A percentile compares a stretch with the other conserved stretches of the same genome.
Evolutionary conservation across 2,113 vertebrate species (phyloP).

Genomic region (Gasterosteus nipponicus): DNA sequence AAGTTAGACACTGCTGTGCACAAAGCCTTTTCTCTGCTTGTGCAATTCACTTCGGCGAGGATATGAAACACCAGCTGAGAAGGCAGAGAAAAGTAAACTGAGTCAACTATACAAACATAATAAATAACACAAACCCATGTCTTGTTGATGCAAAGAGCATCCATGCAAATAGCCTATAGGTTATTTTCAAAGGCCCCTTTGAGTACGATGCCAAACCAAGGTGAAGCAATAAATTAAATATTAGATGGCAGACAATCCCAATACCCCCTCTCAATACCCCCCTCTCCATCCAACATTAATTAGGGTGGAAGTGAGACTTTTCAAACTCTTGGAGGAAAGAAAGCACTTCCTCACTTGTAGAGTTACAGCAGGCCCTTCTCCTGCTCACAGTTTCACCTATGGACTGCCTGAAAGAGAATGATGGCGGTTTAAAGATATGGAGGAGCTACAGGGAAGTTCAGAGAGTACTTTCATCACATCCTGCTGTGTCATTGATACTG

Average conservation of each 20-base stretch:
- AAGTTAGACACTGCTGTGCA: constrained; percentile 68
- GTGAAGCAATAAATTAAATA: constrained; percentile 66
- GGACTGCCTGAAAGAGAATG: neutral
- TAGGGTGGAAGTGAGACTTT: constrained; percentile 38
- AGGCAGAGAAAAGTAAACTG: constrained; percentile 11
- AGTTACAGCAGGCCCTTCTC: neutral
- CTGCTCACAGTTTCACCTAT: constrained; percentile 13
- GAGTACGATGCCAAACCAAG: constrained; percentile 14
- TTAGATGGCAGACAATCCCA: constrained; percentile 15
- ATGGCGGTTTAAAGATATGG: constrained; percentile 2
- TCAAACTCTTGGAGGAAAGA: constrained; percentile 19
- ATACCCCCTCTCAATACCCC: constrained; percentile 3
- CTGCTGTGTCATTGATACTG: constrained; percentile 62
- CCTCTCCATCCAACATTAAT: constrained; percentile 27
- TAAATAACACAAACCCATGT: neutral
- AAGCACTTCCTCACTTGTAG: neutral
- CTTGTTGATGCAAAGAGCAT: neutral
- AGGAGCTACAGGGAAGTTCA: neutral
- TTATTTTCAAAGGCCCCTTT: constrained; percentile 8
- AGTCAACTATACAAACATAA: neutral
- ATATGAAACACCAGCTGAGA: constrained; percentile 18
- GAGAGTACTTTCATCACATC: constrained; percentile 34
- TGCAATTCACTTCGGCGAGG: constrained; percentile 40
- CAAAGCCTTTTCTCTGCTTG: constrained; percentile 53
- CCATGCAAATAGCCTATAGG: neutral